These are phyloP conservation scores for Charadrius vociferus DNA, from an alignment of 2,113 vertebrate species.

Conservation along the genomic window DNA sequence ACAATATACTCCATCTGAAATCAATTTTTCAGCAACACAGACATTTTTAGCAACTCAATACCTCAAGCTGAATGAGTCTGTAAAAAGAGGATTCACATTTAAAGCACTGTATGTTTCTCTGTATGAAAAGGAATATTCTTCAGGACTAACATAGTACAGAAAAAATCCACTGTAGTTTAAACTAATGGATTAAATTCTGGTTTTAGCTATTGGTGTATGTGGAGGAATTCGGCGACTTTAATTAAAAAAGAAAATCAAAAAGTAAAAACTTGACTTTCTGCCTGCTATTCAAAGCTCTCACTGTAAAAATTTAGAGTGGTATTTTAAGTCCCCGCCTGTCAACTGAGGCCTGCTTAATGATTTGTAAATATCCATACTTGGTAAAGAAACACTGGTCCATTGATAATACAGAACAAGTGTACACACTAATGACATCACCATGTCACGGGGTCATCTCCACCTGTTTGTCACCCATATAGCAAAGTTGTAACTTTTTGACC, in stretches of 20 bases:
- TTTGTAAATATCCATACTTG: slow-evolving; percentile 56
- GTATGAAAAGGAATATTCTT: neutral
- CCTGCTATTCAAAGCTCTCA: neutral
- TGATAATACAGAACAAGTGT: slow-evolving; percentile 76
- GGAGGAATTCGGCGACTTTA: neutral
- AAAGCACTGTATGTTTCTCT: neutral
- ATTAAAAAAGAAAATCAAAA: neutral
- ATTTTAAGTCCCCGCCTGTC: slow-evolving; percentile 31
- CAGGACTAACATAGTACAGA: neutral
- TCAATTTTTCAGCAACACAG: neutral
- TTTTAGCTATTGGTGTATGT: neutral
- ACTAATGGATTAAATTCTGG: neutral
- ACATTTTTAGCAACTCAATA: neutral
- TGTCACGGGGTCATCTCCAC: slow-evolving; percentile 77
- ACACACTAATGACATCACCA: slow-evolving; percentile 74
- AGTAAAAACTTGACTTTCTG: neutral
- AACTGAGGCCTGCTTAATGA: slow-evolving; percentile 44
- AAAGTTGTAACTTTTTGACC: slow-evolving; percentile 83
- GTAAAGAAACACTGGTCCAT: slow-evolving; percentile 64
- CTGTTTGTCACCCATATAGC: slow-evolving; percentile 79
- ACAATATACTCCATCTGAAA: neutral
- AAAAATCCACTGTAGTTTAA: neutral
- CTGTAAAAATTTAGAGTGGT: neutral
- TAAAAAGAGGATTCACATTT: neutral
- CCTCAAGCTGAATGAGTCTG: neutral